Conservation (phyloP, 1,140 invertebrate species). For the Muscidifurax raptorellus region DNA sequence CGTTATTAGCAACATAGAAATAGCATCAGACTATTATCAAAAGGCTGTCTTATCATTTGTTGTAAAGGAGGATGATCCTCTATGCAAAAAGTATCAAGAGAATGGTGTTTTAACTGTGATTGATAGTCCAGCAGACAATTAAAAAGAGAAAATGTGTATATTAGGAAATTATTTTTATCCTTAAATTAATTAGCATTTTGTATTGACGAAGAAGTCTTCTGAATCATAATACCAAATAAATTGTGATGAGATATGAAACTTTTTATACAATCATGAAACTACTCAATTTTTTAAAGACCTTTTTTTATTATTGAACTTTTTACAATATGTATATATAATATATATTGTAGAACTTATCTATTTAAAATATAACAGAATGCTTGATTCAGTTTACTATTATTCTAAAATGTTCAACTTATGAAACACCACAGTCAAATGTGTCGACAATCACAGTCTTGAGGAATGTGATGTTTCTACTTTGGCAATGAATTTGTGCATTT, state of each 20-base stretch:
- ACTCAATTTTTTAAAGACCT: slow-evolving; percentile 40
- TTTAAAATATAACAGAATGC: slow-evolving; percentile 47
- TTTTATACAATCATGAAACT: slow-evolving; percentile 47
- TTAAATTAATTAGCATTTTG: slow-evolving; percentile 52
- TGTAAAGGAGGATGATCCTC: slow-evolving; percentile 78
- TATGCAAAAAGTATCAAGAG: slow-evolving; percentile 64
- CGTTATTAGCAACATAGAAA: slow-evolving; percentile 94
- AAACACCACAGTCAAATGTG: slow-evolving; percentile 29
- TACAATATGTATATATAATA: slow-evolving; percentile 46
- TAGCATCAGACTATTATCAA: slow-evolving; percentile 89
- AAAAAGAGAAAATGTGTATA: slow-evolving; percentile 43
- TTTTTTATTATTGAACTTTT: slow-evolving; percentile 53
- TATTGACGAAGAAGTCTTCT: slow-evolving; percentile 46
- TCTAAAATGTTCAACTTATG: slow-evolving; percentile 30
- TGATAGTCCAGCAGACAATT: slow-evolving; percentile 47
- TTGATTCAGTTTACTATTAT: slow-evolving; percentile 25
- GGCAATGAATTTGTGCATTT: slow-evolving; percentile 42
- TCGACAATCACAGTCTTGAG: slow-evolving; percentile 44
- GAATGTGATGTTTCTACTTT: slow-evolving; percentile 35
- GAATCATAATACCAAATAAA: slow-evolving; percentile 54
- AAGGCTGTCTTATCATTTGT: slow-evolving; percentile 85
- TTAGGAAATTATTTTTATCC: slow-evolving; percentile 49
- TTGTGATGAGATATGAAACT: slow-evolving; percentile 43
- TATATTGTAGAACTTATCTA: slow-evolving; percentile 44
- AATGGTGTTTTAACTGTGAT: slow-evolving; percentile 59